Evolutionary conservation across 2,888 invertebrate genomes (phyloP).

Genomic region (Nycteola revayana): DNA sequence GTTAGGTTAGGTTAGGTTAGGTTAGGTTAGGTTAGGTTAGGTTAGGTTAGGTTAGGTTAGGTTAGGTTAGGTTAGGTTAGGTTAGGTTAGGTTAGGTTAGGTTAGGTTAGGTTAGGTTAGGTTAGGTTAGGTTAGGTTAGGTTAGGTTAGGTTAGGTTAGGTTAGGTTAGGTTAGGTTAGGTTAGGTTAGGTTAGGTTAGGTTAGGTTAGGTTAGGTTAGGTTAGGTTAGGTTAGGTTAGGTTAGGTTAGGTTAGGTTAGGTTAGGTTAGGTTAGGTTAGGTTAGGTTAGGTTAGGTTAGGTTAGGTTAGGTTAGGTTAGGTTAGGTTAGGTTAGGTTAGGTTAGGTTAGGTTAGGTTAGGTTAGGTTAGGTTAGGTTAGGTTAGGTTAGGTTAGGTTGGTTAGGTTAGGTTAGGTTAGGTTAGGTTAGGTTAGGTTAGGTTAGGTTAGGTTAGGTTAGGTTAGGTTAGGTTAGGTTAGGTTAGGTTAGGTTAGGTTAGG

Average conservation of each 20-base stretch:
- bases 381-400: slow-evolving; percentile 9
- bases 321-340: slow-evolving; percentile 12
- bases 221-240: slow-evolving; percentile 17
- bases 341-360: slow-evolving; percentile 11
- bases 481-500: slow-evolving; percentile 17
- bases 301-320: slow-evolving; percentile 12
- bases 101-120: slow-evolving; percentile 12
- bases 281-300: slow-evolving; percentile 11
- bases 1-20: slow-evolving; percentile 13
- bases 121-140: too few relatives aligned
- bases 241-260: slow-evolving; percentile 16
- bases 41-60: slow-evolving; percentile 17
- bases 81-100: slow-evolving; percentile 15
- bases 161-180: slow-evolving; percentile 10
- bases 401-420: slow-evolving; percentile 6
- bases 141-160: slow-evolving; percentile 12
- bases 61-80: slow-evolving; percentile 25
- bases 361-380: slow-evolving; percentile 12
- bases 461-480: slow-evolving; percentile 18
- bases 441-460: slow-evolving; percentile 17
- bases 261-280: slow-evolving; percentile 14
- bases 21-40: slow-evolving; percentile 17
- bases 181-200: slow-evolving; percentile 7
- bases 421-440: slow-evolving; percentile 9
- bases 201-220: slow-evolving; percentile 15